phyloP scores from a whole-genome alignment of 2,888 invertebrate species.

The Axea sp. region DNA sequence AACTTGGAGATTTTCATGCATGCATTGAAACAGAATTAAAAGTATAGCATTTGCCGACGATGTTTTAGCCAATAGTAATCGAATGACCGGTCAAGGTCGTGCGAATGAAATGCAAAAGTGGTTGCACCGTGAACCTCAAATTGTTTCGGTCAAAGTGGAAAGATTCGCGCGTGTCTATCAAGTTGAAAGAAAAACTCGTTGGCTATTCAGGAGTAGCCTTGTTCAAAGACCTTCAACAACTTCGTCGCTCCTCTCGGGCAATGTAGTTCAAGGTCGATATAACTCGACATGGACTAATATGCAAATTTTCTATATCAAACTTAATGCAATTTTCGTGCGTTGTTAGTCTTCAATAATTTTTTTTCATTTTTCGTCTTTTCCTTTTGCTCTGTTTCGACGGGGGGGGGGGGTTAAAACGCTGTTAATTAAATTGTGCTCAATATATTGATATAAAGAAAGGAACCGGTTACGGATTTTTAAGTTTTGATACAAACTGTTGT shows the following conservation, averaged over 20 bases:
- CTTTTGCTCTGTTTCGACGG: no score
- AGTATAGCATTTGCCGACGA: no score
- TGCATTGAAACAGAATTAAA: no score
- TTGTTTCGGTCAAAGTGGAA: constrained; percentile 16
- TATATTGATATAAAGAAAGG: no score
- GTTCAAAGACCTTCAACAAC: constrained; percentile 47
- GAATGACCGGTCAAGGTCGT: constrained; percentile 3
- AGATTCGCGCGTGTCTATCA: constrained; percentile 39
- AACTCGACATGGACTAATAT: constrained; percentile 24
- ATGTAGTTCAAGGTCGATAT: constrained; percentile 50
- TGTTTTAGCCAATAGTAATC: background rate
- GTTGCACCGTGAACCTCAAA: background rate
- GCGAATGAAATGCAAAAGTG: background rate
- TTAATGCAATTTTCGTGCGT: no score
- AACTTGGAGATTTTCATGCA: no score
- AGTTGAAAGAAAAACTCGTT: constrained; percentile 27
- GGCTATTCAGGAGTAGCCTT: constrained; percentile 48
- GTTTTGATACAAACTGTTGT: no score
- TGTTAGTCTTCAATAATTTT: no score
- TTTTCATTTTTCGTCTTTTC: no score
- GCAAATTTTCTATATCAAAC: constrained; percentile 17
- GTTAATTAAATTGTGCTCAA: no score
- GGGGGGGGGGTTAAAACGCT: no score
- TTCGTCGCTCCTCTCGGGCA: constrained; percentile 28
- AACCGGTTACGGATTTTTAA: no score